phyloP scores from a whole-genome alignment of 2,888 invertebrate species.

The Vesta saturnalis region DNA sequence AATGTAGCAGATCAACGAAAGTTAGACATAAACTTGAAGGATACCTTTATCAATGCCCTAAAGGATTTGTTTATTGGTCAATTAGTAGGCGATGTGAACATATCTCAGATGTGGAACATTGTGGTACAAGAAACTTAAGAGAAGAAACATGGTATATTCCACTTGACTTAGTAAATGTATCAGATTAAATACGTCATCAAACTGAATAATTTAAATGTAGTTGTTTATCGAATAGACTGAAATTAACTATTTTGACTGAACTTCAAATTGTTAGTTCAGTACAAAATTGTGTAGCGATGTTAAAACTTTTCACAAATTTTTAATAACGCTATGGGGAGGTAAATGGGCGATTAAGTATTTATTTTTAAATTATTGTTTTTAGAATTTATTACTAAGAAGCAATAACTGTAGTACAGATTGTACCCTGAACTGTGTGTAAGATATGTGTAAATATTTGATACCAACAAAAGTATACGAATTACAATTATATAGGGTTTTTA shows the following conservation, averaged over 20 bases:
- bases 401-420: not conserved
- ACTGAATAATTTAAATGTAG: conserved; percentile 30
- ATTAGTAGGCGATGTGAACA: conserved; percentile 81
- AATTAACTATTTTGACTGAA: conserved; percentile 26
- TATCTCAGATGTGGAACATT: conserved; percentile 69
- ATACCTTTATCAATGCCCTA: conserved; percentile 80
- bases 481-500: not conserved
- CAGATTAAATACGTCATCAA: conserved; percentile 52
- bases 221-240: conserved; percentile 15
- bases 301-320: conserved; percentile 21
- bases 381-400: not conserved
- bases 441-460: not conserved
- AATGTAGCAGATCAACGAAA: conserved; percentile 68
- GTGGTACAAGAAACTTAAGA: conserved; percentile 50
- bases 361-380: conserved; percentile 22
- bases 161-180: conserved; percentile 66
- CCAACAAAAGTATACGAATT: not conserved
- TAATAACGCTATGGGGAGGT: conserved; percentile 31
- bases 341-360: conserved; percentile 21
- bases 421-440: not conserved
- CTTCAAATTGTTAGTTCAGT: conserved; percentile 20
- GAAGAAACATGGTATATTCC: conserved; percentile 67
- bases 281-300: conserved; percentile 21
- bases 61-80: conserved; percentile 80
- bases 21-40: conserved; percentile 69